Conservation (phyloP, 2,113 vertebrate species). For the Gnathonemus echidnorhynchus region DNA sequence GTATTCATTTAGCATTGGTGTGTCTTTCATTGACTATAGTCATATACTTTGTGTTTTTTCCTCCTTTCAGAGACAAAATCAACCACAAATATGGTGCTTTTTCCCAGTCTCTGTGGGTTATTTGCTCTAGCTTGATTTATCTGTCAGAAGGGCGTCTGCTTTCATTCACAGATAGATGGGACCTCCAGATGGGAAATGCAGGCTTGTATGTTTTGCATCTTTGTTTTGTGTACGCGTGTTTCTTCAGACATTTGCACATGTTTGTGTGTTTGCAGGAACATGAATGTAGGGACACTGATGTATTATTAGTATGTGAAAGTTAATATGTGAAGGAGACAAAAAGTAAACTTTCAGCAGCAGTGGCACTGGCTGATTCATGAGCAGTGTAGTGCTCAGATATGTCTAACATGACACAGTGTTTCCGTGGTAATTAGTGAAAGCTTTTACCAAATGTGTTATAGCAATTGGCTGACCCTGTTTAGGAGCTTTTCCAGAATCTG, state of each 20-base stretch:
- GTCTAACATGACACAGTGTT: not conserved
- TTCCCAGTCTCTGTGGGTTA: not conserved
- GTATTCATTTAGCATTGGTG: not conserved
- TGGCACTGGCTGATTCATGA: not conserved
- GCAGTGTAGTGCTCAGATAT: not conserved
- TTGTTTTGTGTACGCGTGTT: not conserved
- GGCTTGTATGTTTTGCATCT: not conserved
- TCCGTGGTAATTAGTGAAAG: not conserved
- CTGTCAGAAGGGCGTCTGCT: not conserved
- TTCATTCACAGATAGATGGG: not conserved
- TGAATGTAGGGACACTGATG: not conserved
- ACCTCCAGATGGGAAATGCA: not conserved
- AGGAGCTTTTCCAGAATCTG: not conserved
- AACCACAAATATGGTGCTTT: not conserved
- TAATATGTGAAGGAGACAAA: not conserved
- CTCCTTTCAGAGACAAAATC: not conserved
- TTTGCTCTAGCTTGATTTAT: not conserved
- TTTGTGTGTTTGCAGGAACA: not conserved
- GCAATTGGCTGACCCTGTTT: not conserved
- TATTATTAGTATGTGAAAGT: not conserved
- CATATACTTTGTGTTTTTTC: not conserved
- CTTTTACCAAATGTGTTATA: not conserved
- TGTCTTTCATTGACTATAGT: not conserved
- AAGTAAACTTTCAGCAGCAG: not conserved
- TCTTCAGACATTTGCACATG: not conserved